A percentile compares a stretch with the other conserved stretches of the same genome.
These are phyloP conservation scores for Rhagoletis pomonella DNA, from an alignment of 1,140 invertebrate species.

Conservation along the genomic window DNA sequence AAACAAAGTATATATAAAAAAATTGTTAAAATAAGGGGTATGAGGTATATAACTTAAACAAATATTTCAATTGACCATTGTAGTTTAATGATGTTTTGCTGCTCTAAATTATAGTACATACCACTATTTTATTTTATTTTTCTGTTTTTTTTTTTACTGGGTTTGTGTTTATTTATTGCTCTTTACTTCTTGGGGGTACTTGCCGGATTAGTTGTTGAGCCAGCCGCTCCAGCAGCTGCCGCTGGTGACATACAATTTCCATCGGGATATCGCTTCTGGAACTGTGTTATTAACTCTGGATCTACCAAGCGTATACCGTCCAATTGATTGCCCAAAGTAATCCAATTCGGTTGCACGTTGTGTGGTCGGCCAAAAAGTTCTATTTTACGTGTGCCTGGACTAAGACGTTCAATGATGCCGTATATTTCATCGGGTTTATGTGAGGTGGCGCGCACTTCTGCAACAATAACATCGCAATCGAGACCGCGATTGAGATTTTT, in stretches of 20 bases:
- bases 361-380: slow-evolving; percentile 98
- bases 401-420: slow-evolving; percentile 90
- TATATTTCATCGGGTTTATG: slow-evolving; percentile 99
- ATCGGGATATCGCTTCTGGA: slow-evolving; percentile 94
- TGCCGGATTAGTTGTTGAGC: slow-evolving; percentile 63
- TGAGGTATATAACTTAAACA: slow-evolving; percentile 37
- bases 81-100: slow-evolving; percentile 4
- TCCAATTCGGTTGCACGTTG: slow-evolving; percentile 99
- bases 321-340: slow-evolving; percentile 71
- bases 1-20: not conserved
- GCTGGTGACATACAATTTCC: slow-evolving; percentile 77
- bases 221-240: slow-evolving; percentile 57
- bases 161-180: no score
- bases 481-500: slow-evolving; percentile 90
- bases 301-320: slow-evolving; percentile 88
- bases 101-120: not conserved
- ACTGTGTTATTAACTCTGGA: slow-evolving; percentile 91
- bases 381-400: slow-evolving; percentile 96
- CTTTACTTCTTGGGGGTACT: slow-evolving; percentile 21
- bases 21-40: not conserved
- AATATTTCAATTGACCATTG: slow-evolving; percentile 34
- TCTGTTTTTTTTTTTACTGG: no score
- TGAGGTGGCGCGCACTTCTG: slow-evolving; percentile 96
- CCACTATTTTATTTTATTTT: not conserved
- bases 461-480: slow-evolving; percentile 77